Percentiles rank a stretch among this genome's conserved stretches.
Evolutionary conservation across 2,888 invertebrate species (phyloP).

Genomic region (Drosophila emarginata): DNA sequence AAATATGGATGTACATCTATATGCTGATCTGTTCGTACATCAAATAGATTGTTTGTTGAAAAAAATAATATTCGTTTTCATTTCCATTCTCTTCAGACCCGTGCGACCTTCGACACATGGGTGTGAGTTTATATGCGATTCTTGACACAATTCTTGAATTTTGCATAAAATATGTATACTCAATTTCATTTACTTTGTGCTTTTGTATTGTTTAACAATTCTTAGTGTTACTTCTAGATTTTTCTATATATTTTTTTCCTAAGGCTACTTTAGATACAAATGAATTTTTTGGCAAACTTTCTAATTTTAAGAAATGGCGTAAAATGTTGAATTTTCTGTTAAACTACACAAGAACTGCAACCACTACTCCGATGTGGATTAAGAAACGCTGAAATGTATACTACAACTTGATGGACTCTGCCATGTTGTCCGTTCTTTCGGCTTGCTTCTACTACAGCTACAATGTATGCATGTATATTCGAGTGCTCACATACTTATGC

Average conservation of each 20-base stretch:
- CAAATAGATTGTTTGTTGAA: neutral
- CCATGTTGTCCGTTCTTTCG: conserved; percentile 25
- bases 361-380: conserved; percentile 35
- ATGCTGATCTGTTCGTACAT: neutral
- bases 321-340: neutral
- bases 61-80: neutral
- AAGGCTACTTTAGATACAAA: neutral
- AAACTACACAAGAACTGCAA: conserved; percentile 21
- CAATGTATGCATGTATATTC: conserved; percentile 13
- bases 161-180: conserved; percentile 14
- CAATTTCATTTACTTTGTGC: neutral
- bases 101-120: neutral
- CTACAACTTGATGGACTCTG: conserved; percentile 41
- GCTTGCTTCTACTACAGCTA: conserved; percentile 12
- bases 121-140: neutral
- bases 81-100: neutral
- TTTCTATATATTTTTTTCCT: neutral
- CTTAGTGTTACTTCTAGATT: neutral
- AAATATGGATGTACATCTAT: neutral
- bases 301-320: neutral
- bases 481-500: neutral
- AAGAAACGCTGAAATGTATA: conserved; percentile 58
- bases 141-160: neutral
- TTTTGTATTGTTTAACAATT: neutral
- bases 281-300: neutral